phyloP scores from a whole-genome alignment of 1,140 invertebrate genomes.

The Cherax quadricarinatus region DNA sequence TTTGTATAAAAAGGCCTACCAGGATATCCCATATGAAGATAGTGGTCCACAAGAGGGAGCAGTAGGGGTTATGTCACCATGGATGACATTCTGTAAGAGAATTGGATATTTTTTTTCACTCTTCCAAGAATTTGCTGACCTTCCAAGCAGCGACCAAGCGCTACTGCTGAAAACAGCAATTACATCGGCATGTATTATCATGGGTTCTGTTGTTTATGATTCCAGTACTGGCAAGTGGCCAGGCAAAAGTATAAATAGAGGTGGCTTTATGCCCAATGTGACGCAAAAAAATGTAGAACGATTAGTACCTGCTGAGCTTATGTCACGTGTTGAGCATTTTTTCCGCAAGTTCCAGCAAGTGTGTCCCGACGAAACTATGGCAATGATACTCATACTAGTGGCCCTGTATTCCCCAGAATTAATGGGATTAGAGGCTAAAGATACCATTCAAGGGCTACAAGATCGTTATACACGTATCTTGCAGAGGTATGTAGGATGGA shows the following conservation, averaged over 20 bases:
- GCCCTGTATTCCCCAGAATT: slow-evolving; percentile 72
- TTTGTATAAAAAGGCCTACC: slow-evolving; percentile 71
- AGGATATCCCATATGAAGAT: slow-evolving; percentile 69
- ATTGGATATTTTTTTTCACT: slow-evolving; percentile 72
- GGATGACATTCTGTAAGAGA: slow-evolving; percentile 73
- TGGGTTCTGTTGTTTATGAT: slow-evolving; percentile 72
- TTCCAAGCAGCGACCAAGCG: slow-evolving; percentile 67
- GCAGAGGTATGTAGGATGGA: slow-evolving; percentile 66
- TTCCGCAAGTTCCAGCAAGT: slow-evolving; percentile 72
- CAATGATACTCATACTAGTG: slow-evolving; percentile 72
- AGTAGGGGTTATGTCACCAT: slow-evolving; percentile 63
- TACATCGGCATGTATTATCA: slow-evolving; percentile 72
- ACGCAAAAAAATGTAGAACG: slow-evolving; percentile 56
- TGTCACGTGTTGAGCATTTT: slow-evolving; percentile 68
- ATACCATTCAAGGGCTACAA: slow-evolving; percentile 70
- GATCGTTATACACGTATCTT: slow-evolving; percentile 71
- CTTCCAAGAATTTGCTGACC: slow-evolving; percentile 68
- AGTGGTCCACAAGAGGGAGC: slow-evolving; percentile 39
- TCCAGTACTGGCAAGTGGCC: slow-evolving; percentile 64
- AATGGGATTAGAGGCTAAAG: slow-evolving; percentile 67
- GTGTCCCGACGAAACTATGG: slow-evolving; percentile 73
- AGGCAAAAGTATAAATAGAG: slow-evolving; percentile 30
- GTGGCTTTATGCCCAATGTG: slow-evolving; percentile 62
- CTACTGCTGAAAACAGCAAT: slow-evolving; percentile 70
- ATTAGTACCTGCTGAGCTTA: slow-evolving; percentile 68